Evolutionary conservation across 1,140 invertebrate species (phyloP).

Genomic region (Anastrepha ludens): DNA sequence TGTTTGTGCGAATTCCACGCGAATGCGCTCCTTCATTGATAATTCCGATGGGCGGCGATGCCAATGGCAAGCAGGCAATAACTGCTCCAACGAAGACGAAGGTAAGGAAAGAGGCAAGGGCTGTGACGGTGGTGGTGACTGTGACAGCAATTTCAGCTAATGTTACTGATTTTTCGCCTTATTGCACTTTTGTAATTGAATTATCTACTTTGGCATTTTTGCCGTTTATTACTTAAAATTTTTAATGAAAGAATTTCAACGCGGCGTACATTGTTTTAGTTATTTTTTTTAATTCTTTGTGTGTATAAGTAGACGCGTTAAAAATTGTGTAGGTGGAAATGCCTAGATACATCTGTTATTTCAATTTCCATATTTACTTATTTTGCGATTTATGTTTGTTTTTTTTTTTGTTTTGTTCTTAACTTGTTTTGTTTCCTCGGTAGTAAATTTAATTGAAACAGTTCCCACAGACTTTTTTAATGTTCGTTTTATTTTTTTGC

Average conservation of each 20-base stretch:
- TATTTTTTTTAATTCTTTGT: background rate
- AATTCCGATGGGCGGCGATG: background rate
- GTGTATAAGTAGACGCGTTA: background rate
- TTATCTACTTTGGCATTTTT: slow-evolving; percentile 38
- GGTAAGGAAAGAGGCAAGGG: background rate
- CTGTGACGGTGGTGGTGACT: background rate
- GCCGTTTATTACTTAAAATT: slow-evolving; percentile 7
- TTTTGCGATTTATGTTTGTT: background rate
- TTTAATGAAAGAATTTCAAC: background rate
- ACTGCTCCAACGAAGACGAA: background rate
- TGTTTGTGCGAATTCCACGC: background rate
- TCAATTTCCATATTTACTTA: slow-evolving; percentile 7
- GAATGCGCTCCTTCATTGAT: background rate
- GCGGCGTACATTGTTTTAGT: background rate
- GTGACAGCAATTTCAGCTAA: slow-evolving; percentile 3
- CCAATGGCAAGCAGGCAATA: background rate
- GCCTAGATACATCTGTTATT: background rate
- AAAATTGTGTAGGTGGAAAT: background rate
- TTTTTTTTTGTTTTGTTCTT: background rate
- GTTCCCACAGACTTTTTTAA: no score
- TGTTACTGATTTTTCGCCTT: slow-evolving; percentile 3
- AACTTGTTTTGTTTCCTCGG: no score
- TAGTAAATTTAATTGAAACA: no score
- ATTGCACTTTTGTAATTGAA: background rate
- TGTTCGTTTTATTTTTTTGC: no score